Evolutionary conservation across 2,113 vertebrate species (phyloP).

Genomic region (Ivindomyrus marchei): DNA sequence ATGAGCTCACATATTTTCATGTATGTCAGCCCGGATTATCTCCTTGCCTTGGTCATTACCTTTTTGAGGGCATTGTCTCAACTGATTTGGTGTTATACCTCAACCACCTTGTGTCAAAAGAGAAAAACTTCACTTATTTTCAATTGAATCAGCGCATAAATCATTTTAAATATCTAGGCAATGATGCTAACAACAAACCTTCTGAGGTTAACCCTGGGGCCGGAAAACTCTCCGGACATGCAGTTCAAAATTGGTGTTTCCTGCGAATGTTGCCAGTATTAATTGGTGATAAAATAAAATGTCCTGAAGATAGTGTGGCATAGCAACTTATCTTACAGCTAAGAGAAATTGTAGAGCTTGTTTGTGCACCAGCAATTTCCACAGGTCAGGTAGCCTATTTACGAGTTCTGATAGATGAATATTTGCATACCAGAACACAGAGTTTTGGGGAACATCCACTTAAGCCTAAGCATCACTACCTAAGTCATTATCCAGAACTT

Average conservation of each 20-base stretch:
- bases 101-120: neutral
- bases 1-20: slow-evolving; percentile 19
- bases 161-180: slow-evolving; percentile 15
- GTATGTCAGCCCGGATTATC: slow-evolving; percentile 8
- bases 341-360: slow-evolving; percentile 17
- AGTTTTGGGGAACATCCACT: neutral
- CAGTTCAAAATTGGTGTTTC: slow-evolving; percentile 22
- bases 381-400: slow-evolving; percentile 14
- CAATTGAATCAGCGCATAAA: neutral
- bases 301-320: neutral
- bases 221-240: slow-evolving; percentile 7
- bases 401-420: slow-evolving; percentile 16
- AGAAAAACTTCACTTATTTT: slow-evolving; percentile 7
- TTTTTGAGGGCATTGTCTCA: slow-evolving; percentile 20
- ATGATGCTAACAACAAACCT: slow-evolving; percentile 9
- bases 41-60: neutral
- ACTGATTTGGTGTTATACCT: slow-evolving; percentile 9
- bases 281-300: slow-evolving; percentile 7
- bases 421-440: slow-evolving; percentile 3
- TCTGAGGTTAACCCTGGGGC: neutral
- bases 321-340: slow-evolving; percentile 9
- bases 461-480: slow-evolving; percentile 11
- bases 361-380: slow-evolving; percentile 9
- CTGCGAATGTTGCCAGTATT: slow-evolving; percentile 5
- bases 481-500: too few relatives aligned